Conservation (phyloP, 1,140 invertebrate genomes). For the Monomorium pharaonis region DNA sequence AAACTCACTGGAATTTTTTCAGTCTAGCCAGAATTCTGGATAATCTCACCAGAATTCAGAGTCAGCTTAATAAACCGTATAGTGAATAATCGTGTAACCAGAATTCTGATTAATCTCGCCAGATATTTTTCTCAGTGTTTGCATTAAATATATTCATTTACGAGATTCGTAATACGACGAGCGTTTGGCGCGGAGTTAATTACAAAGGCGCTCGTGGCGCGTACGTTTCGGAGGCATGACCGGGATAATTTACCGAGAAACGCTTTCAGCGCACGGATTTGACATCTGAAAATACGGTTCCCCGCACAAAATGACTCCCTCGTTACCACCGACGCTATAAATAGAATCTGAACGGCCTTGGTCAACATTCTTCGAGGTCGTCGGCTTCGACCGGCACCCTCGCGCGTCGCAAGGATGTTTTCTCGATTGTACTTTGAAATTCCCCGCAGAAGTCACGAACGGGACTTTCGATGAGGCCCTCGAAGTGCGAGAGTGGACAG, state of each 20-base stretch:
- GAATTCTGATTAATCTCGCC: no score
- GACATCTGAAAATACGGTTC: conserved; percentile 68
- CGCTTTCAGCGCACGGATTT: neutral
- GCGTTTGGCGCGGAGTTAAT: no score
- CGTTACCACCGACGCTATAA: conserved; percentile 69
- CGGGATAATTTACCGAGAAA: neutral
- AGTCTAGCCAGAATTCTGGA: no score
- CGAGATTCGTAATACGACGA: neutral
- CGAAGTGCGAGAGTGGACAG: neutral
- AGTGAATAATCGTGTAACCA: no score
- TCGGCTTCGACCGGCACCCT: conserved; percentile 66
- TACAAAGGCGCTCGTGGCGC: neutral
- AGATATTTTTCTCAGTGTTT: no score
- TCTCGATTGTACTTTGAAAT: neutral
- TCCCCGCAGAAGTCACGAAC: neutral
- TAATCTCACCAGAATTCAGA: no score
- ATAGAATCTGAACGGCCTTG: conserved; percentile 71
- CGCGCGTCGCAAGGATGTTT: conserved; percentile 15
- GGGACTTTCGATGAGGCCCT: neutral
- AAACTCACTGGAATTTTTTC: no score
- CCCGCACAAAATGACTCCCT: conserved; percentile 65
- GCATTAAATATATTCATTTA: neutral
- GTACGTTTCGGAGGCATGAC: neutral
- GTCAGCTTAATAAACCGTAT: no score
- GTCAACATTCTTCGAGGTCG: conserved; percentile 72